These are phyloP conservation scores for Drosophila ohnishii DNA, from an alignment of 1,140 invertebrate species.

Conservation along the genomic window DNA sequence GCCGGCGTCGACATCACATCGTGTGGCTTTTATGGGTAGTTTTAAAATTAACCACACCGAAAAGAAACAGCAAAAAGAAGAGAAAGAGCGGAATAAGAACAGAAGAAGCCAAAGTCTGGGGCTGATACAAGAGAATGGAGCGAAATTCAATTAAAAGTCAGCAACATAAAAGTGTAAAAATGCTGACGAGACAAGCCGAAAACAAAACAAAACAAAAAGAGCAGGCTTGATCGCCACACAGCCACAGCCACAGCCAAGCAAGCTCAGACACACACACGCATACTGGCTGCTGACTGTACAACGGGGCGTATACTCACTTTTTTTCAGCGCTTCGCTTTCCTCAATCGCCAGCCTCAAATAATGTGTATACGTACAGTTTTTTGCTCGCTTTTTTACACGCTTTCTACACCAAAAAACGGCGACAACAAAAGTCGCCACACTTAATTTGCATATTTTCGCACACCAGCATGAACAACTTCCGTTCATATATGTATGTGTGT, in stretches of 20 bases:
- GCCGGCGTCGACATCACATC: conserved; percentile 35
- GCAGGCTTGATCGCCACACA: conserved; percentile 44
- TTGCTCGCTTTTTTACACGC: conserved; percentile 67
- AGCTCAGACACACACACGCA: conserved; percentile 1
- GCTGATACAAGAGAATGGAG: conserved; percentile 41
- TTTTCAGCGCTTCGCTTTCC: conserved; percentile 66
- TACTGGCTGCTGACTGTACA: conserved; percentile 68
- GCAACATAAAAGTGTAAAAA: conserved; percentile 72
- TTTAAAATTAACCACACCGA: conserved; percentile 76
- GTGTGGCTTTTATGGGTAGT: conserved; percentile 76
- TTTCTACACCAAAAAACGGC: conserved; percentile 68
- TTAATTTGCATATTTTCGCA: conserved; percentile 79
- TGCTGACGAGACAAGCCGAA: conserved; percentile 59
- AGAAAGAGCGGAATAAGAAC: conserved; percentile 29
- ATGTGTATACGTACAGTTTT: conserved; percentile 60
- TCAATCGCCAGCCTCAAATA: conserved; percentile 61
- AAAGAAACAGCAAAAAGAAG: conserved; percentile 49
- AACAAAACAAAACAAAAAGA: conserved; percentile 37
- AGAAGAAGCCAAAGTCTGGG: conserved; percentile 63
- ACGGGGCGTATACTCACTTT: conserved; percentile 77
- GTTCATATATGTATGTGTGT: conserved; percentile 30
- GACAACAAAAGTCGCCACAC: conserved; percentile 71
- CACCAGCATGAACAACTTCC: conserved; percentile 51
- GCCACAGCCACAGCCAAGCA: not conserved
- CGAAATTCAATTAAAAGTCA: conserved; percentile 78